Percentiles rank a stretch among this genome's conserved stretches.
phyloP scores from a whole-genome alignment of 2,888 invertebrate genomes.

The Nemoura dubitans region DNA sequence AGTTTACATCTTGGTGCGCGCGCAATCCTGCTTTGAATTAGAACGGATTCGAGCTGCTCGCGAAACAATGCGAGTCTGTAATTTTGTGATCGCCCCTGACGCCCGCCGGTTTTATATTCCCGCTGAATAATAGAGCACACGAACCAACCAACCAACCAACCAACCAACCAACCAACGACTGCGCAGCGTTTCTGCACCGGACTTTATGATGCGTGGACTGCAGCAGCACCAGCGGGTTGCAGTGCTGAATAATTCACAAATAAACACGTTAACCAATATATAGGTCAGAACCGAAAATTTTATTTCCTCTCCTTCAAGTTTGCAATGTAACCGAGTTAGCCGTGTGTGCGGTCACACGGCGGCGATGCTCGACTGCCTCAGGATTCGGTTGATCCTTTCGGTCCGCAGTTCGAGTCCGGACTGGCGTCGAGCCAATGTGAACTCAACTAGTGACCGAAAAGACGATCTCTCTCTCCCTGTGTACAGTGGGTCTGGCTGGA shows the following conservation, averaged over 20 bases:
- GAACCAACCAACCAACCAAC: too few relatives aligned
- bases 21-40: conserved; percentile 7
- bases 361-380: not conserved
- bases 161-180: too few relatives aligned
- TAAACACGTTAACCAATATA: not conserved
- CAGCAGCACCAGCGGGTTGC: not conserved
- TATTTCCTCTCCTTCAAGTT: not conserved
- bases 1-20: not conserved
- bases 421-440: not conserved
- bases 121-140: not conserved
- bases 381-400: not conserved
- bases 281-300: not conserved
- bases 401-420: not conserved
- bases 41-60: not conserved
- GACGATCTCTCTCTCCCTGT: not conserved
- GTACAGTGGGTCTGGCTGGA: not conserved
- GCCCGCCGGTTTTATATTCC: not conserved
- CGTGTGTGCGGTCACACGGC: not conserved
- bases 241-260: not conserved
- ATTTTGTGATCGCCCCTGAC: not conserved
- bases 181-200: not conserved
- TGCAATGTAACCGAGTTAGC: not conserved
- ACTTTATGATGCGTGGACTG: not conserved
- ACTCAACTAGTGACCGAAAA: conserved; percentile 7
- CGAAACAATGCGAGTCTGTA: not conserved